Evolutionary conservation across 1,140 invertebrate species (phyloP).

Genomic region (Ceratina japonica): DNA sequence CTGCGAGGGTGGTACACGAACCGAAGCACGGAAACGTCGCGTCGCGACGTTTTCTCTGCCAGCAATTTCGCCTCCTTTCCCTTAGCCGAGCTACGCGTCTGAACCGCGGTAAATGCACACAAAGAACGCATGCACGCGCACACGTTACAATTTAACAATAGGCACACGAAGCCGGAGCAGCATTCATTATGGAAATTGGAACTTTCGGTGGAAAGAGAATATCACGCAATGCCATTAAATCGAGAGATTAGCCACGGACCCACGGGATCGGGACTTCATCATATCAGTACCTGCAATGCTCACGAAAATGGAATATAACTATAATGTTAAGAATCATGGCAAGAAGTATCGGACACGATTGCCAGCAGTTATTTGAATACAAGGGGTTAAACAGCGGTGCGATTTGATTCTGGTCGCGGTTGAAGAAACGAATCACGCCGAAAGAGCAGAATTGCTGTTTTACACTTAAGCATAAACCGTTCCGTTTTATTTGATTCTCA

Average conservation of each 20-base stretch:
- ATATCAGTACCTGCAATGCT: too few relatives aligned
- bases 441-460: slow-evolving; percentile 23
- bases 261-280: too few relatives aligned
- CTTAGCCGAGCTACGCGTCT: background rate
- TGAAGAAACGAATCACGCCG: slow-evolving; percentile 24
- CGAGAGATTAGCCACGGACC: background rate
- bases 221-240: background rate
- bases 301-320: too few relatives aligned
- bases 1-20: slow-evolving; percentile 7
- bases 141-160: background rate
- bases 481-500: slow-evolving; percentile 60
- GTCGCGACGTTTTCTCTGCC: background rate
- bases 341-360: too few relatives aligned
- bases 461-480: slow-evolving; percentile 55
- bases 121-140: slow-evolving; percentile 1
- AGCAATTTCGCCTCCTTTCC: slow-evolving; percentile 19
- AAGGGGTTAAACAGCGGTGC: background rate
- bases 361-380: too few relatives aligned
- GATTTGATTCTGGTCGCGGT: slow-evolving; percentile 24
- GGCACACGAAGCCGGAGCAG: background rate
- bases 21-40: slow-evolving; percentile 12
- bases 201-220: background rate
- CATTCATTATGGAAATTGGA: slow-evolving; percentile 31
- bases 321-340: too few relatives aligned
- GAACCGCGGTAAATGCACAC: slow-evolving; percentile 41